Evolutionary conservation across 2,113 vertebrate species (phyloP).

Genomic region (Phrynosoma platyrhinos): DNA sequence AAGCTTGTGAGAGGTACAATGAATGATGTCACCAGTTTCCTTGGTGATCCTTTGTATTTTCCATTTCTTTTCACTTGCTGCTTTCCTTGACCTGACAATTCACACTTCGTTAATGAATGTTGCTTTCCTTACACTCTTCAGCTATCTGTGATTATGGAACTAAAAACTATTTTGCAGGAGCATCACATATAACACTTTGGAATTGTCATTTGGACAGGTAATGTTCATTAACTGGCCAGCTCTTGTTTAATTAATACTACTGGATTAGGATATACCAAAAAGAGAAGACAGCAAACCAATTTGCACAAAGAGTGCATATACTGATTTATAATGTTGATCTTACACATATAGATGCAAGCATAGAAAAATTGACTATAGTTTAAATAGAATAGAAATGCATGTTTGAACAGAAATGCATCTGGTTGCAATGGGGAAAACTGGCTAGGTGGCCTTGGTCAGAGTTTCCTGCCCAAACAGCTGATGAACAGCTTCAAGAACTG

Average conservation of each 20-base stretch:
- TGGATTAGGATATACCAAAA: background rate
- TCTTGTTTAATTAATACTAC: constrained; percentile 54
- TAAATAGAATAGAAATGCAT: too few relatives aligned
- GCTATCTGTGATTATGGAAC: constrained; percentile 44
- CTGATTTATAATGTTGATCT: background rate
- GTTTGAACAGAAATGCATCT: background rate
- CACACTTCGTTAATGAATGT: constrained; percentile 51
- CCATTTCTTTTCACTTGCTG: constrained; percentile 58
- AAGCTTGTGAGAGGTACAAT: constrained; percentile 32
- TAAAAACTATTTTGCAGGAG: background rate
- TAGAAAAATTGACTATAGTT: too few relatives aligned
- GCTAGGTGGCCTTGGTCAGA: background rate
- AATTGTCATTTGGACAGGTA: constrained; percentile 58
- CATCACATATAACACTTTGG: constrained; percentile 47
- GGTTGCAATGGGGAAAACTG: background rate
- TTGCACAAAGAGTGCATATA: background rate
- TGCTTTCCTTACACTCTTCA: constrained; percentile 35
- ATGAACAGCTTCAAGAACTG: too few relatives aligned
- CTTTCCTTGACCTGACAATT: constrained; percentile 40
- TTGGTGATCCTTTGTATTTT: constrained; percentile 29
- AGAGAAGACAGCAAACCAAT: background rate
- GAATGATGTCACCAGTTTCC: constrained; percentile 55
- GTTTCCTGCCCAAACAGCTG: background rate
- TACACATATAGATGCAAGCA: background rate
- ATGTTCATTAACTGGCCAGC: constrained; percentile 33